phyloP scores from a whole-genome alignment of 2,888 invertebrate species.

The Cerceris ruficornis region DNA sequence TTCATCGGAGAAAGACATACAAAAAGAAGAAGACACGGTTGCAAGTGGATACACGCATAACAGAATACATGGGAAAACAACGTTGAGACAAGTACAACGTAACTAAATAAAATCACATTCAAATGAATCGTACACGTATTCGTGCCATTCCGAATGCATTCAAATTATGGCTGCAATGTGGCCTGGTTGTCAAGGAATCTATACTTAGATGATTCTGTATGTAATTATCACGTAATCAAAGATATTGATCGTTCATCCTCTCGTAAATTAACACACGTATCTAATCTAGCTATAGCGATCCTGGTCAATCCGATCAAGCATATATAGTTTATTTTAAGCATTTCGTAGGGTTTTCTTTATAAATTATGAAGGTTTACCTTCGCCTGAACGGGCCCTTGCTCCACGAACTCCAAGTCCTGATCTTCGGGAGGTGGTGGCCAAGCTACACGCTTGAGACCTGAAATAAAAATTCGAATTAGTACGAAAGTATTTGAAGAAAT shows the following conservation, averaged over 20 bases:
- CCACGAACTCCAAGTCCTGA: constrained; percentile 85
- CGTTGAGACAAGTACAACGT: constrained; percentile 16
- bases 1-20: constrained; percentile 8
- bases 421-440: constrained; percentile 91
- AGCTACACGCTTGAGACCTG: constrained; percentile 93
- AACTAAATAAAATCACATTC: constrained; percentile 19
- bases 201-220: not conserved
- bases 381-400: constrained; percentile 83
- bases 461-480: not conserved
- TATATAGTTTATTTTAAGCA: not conserved
- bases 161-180: not conserved
- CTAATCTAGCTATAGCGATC: not conserved
- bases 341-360: not conserved
- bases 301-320: constrained; percentile 20
- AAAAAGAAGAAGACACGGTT: constrained; percentile 3
- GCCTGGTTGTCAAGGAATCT: not conserved
- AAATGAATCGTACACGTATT: constrained; percentile 4
- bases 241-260: constrained; percentile 3
- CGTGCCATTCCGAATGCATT: not conserved
- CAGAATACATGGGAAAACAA: constrained; percentile 42
- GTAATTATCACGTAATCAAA: not conserved
- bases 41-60: constrained; percentile 35
- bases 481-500: constrained; percentile 53
- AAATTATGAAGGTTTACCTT: constrained; percentile 83
- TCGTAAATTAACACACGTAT: constrained; percentile 11